Percentiles rank a stretch among this genome's conserved stretches.
phyloP scores from a whole-genome alignment of 23 tunicate genomes.

The Clavelina lepadiformis region DNA sequence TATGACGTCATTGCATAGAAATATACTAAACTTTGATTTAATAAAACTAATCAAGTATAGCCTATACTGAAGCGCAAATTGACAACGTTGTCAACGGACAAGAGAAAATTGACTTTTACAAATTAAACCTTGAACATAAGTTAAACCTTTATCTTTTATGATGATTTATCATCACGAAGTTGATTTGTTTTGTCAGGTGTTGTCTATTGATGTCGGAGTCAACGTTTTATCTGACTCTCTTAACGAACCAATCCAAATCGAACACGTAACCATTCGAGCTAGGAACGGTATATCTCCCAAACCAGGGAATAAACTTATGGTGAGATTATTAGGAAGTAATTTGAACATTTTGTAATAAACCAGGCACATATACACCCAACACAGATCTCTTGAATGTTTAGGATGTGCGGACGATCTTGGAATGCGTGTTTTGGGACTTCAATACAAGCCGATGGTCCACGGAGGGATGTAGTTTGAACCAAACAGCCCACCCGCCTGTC shows the following conservation, averaged over 20 bases:
- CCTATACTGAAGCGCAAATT: too few species aligned
- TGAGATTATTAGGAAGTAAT: neutral
- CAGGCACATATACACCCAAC: too few species aligned
- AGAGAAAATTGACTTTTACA: too few species aligned
- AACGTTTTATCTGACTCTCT: neutral
- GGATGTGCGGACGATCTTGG: neutral
- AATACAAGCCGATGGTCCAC: neutral
- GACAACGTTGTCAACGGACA: too few species aligned
- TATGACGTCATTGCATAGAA: too few species aligned
- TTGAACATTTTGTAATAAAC: too few species aligned
- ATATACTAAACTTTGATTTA: too few species aligned
- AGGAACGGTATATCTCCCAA: neutral
- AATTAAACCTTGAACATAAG: too few species aligned
- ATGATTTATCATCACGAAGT: too few species aligned
- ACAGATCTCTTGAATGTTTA: neutral
- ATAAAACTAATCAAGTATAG: too few species aligned
- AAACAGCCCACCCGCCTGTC: neutral
- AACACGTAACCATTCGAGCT: neutral
- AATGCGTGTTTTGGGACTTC: slow-evolving; percentile 27
- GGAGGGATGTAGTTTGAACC: slow-evolving; percentile 2
- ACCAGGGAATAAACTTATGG: neutral
- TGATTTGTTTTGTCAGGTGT: neutral
- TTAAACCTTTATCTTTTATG: too few species aligned
- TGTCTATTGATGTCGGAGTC: neutral
- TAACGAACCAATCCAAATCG: neutral